Evolutionary conservation across 2,797 vertebrate genomes (phyloP).

Genomic region (Hemibagrus guttatus): DNA sequence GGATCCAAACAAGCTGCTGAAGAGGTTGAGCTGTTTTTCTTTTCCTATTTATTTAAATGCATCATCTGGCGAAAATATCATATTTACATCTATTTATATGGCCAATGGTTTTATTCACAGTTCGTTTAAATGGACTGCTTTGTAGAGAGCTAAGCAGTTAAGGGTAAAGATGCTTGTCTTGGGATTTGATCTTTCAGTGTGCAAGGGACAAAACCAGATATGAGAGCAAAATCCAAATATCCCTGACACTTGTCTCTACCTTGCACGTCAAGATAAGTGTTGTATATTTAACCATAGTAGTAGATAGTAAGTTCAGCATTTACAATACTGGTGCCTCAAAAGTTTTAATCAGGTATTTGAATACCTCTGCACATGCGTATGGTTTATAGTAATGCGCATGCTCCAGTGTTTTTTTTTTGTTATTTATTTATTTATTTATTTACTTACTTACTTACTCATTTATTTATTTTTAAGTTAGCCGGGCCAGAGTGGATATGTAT

Average conservation of each 20-base stretch:
- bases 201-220: background rate
- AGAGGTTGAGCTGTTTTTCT: conserved; percentile 77
- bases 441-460: too few species aligned
- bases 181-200: background rate
- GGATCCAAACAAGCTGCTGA: conserved; percentile 95
- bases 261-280: too few species aligned
- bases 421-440: too few species aligned
- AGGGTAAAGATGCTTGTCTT: background rate
- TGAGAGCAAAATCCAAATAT: background rate
- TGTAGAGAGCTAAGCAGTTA: background rate
- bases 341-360: background rate
- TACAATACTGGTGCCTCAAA: background rate
- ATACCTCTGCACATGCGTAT: too few species aligned
- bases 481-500: background rate
- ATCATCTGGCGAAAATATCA: background rate
- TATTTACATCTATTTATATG: background rate
- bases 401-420: background rate
- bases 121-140: background rate
- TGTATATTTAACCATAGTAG: background rate
- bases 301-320: background rate
- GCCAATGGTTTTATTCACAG: background rate
- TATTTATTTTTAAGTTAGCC: background rate
- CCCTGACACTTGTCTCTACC: background rate
- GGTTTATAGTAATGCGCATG: background rate
- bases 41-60: background rate